Conservation (phyloP, 2,113 vertebrate species). For the Isichthys henryi region DNA sequence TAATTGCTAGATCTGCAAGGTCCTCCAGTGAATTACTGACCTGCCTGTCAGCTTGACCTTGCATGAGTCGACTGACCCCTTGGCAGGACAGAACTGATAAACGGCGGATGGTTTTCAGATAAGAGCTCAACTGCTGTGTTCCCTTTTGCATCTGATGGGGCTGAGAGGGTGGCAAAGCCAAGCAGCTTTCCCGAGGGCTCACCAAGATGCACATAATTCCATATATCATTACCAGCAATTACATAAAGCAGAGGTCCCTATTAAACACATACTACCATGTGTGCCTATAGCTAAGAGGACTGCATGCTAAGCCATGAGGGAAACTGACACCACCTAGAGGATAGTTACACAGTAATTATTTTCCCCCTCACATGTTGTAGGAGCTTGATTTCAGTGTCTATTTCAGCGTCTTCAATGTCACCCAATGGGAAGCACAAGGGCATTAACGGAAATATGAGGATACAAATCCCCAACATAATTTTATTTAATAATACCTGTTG, state of each 20-base stretch:
- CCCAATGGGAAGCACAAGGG: neutral
- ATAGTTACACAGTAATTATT: neutral
- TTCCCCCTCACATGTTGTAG: neutral
- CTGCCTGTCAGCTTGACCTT: conserved; percentile 25
- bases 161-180: neutral
- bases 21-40: conserved; percentile 25
- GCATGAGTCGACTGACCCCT: conserved; percentile 21
- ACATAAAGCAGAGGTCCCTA: neutral
- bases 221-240: neutral
- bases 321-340: conserved; percentile 67
- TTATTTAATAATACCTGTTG: neutral
- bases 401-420: neutral
- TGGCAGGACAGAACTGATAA: conserved; percentile 23
- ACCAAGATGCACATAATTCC: neutral
- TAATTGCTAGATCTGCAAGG: conserved; percentile 13
- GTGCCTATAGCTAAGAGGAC: conserved; percentile 16
- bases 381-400: neutral
- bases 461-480: neutral
- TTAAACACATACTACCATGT: conserved; percentile 14
- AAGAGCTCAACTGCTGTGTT: neutral
- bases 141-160: neutral
- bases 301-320: conserved; percentile 40
- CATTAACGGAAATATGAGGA: neutral
- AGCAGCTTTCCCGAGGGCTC: neutral
- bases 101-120: neutral